Evolutionary conservation across 1,140 invertebrate species (phyloP), one percentile per base, ranked within the genome.

Genomic region (Drosophila simulans): DNA sequence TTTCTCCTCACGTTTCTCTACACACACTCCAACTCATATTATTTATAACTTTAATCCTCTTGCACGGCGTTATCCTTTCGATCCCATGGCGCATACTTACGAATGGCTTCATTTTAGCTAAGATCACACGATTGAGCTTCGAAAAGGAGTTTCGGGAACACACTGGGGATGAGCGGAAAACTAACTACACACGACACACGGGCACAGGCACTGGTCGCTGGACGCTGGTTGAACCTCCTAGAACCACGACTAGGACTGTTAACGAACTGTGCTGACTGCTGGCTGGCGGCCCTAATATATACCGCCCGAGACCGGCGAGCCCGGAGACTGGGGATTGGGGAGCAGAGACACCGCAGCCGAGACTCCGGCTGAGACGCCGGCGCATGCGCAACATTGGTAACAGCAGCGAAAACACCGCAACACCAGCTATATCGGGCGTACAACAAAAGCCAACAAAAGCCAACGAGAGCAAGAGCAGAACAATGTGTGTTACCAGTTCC

Each of bases 221-320:
- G 53, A 75, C 82, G 84, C 90, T 91, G 77, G 86, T 89, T 91
- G 77, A 92, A 92, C 91, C 91, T 92, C 91, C 91, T 92, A 92
- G 91, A 92, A 92, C 85, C 85, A 73, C 85, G 91, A 92, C 91
- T 92, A 92, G 91, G 91, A 92, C 91, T 92, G 91, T 92, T 92
- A 92, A 91, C 91, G 77, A 92, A 92, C 91, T 92, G 91, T 92
- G 91, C 91, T 90, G 82, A 65, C 78, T 85, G 77, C 45, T 58
- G 60, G 73, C 71, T 76, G 73, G 66, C 49, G 51, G 75, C 89
- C 83, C 73, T 73, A 92, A 92, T 92, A 92, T 92, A 92, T 92
- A 92, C 83, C 84, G 46, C 59, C 59, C 25, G 71, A 83, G 71
- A 79, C 65, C 15, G 27, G 37, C 34, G 34, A 31, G 31, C 1